Percentiles rank a stretch among this genome's conserved stretches.
Conservation (phyloP, 2,888 invertebrate genomes). For the Plutella xylostella region DNA sequence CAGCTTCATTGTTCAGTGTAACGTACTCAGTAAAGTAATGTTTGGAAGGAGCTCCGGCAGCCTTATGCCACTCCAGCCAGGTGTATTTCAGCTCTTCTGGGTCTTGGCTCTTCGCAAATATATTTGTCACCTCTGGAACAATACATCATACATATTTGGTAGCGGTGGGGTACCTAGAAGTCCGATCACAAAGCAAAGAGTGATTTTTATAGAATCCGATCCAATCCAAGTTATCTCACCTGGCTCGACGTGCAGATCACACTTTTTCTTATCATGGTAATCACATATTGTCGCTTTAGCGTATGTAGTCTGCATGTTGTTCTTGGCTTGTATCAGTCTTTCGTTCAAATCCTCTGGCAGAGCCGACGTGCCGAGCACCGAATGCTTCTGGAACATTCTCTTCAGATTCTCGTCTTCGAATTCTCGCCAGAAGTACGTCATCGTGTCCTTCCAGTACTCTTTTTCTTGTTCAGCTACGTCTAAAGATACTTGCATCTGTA, state of each 20-base stretch:
- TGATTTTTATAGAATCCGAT: not conserved
- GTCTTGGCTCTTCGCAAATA: slow-evolving; percentile 76
- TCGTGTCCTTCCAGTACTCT: slow-evolving; percentile 74
- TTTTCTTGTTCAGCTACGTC: slow-evolving; percentile 69
- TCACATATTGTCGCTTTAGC: slow-evolving; percentile 83
- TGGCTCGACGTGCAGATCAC: slow-evolving; percentile 80
- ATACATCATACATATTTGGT: not conserved
- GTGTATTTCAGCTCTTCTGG: slow-evolving; percentile 82
- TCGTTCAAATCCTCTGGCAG: slow-evolving; percentile 77
- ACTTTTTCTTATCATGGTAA: slow-evolving; percentile 71
- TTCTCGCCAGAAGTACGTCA: slow-evolving; percentile 77
- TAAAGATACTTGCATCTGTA: slow-evolving; percentile 41
- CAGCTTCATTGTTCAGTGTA: slow-evolving; percentile 76
- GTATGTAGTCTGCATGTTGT: slow-evolving; percentile 80
- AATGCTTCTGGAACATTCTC: slow-evolving; percentile 80
- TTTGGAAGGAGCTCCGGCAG: slow-evolving; percentile 74
- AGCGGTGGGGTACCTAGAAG: no score
- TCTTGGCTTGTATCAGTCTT: slow-evolving; percentile 70
- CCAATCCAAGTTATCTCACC: slow-evolving; percentile 44
- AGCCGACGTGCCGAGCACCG: slow-evolving; percentile 78
- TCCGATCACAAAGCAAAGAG: not conserved
- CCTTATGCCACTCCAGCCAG: slow-evolving; percentile 86
- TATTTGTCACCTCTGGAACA: slow-evolving; percentile 73
- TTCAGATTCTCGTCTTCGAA: slow-evolving; percentile 76
- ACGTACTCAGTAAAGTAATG: slow-evolving; percentile 75